Conservation (phyloP, 2,113 vertebrate species). For the Cervus canadensis region DNA sequence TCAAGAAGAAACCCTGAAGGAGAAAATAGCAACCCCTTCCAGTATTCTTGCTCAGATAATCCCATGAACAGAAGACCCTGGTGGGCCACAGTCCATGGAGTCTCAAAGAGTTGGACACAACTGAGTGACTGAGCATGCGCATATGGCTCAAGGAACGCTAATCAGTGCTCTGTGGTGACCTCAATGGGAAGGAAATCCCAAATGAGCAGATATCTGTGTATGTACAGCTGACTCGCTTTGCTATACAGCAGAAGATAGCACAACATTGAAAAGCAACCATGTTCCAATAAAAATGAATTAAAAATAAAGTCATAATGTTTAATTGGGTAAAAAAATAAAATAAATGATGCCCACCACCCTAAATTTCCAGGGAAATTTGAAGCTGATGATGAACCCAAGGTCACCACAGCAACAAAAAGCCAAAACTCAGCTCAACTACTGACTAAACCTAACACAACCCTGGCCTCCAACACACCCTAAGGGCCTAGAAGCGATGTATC, state of each 20-base stretch:
- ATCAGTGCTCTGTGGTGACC: not conserved
- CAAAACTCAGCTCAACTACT: not conserved
- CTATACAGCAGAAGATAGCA: not conserved
- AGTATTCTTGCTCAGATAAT: not conserved
- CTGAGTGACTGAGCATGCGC: not conserved
- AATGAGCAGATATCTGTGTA: not conserved
- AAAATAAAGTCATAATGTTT: not conserved
- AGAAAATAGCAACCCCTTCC: not conserved
- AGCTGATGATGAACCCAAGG: not conserved
- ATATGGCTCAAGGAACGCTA: not conserved
- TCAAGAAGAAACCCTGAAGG: not conserved
- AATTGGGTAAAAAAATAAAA: not conserved
- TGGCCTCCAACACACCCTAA: not conserved
- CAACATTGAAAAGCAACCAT: not conserved
- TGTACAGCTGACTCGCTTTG: not conserved
- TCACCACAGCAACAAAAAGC: not conserved
- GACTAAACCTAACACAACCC: not conserved
- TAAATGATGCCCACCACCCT: not conserved
- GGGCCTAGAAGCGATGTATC: not conserved
- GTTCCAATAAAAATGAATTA: not conserved
- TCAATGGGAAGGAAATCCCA: not conserved
- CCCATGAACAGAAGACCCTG: not conserved
- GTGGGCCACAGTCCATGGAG: not conserved
- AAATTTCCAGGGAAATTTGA: not conserved
- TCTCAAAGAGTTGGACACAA: not conserved